Conservation (phyloP, 1,140 invertebrate genomes). For the Anoplophora glabripennis region DNA sequence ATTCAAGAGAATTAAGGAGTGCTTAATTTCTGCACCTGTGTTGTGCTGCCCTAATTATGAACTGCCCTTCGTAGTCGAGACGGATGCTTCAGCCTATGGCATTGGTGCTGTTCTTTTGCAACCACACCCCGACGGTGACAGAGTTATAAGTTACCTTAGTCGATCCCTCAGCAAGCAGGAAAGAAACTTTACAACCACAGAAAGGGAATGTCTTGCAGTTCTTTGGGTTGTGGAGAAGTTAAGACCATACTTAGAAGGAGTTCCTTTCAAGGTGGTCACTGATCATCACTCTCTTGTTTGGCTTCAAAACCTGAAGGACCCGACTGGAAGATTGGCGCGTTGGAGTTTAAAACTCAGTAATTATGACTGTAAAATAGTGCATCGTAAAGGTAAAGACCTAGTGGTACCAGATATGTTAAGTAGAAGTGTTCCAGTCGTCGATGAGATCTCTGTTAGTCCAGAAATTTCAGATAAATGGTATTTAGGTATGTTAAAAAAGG, state of each 20-base stretch:
- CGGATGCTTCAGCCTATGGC: constrained; percentile 23
- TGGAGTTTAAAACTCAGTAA: constrained; percentile 50
- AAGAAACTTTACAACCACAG: constrained; percentile 49
- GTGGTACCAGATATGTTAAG: constrained; percentile 27
- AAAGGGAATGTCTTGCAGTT: constrained; percentile 53
- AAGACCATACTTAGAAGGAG: constrained; percentile 47
- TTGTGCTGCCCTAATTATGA: constrained; percentile 39
- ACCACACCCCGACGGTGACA: constrained; percentile 32
- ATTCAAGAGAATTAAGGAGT: constrained; percentile 3
- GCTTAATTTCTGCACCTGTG: constrained; percentile 35
- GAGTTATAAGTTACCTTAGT: constrained; percentile 48
- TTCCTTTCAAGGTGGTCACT: constrained; percentile 50
- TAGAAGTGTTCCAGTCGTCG: constrained; percentile 19
- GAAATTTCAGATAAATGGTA: constrained; percentile 16
- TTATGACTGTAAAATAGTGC: constrained; percentile 47
- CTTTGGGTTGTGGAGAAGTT: constrained; percentile 50
- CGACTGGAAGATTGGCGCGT: constrained; percentile 46
- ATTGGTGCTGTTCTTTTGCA: constrained; percentile 12
- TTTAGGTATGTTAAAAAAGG: constrained; percentile 4
- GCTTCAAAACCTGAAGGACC: constrained; percentile 49
- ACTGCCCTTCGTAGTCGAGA: constrained; percentile 31
- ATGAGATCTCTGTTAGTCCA: not conserved
- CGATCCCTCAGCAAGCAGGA: constrained; percentile 41
- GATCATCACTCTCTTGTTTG: constrained; percentile 52
- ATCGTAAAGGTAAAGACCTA: constrained; percentile 42